Evolutionary conservation across 2,888 invertebrate genomes (phyloP).

Genomic region (Brachypalpus laphriformis): DNA sequence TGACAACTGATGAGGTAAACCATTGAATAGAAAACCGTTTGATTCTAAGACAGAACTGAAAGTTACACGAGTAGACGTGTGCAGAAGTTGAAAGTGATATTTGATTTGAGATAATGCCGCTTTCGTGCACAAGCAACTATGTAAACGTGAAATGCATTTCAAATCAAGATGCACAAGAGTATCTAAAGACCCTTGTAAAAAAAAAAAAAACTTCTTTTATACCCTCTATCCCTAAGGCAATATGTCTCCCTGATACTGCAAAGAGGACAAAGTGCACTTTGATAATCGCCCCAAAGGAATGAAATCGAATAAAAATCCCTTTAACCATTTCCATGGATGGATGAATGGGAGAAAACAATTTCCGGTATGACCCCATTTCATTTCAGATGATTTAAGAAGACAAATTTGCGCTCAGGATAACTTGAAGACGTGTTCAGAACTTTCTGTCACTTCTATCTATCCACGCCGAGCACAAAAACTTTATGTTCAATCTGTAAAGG

Average conservation of each 20-base stretch:
- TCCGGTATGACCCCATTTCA: conserved; percentile 28
- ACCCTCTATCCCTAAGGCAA: not conserved
- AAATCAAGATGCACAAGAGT: conserved; percentile 20
- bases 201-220: not conserved
- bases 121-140: conserved; percentile 11
- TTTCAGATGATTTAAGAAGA: not conserved
- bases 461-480: too few relatives aligned
- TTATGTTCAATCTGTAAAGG: too few relatives aligned
- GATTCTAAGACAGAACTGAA: conserved; percentile 10
- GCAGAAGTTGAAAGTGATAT: conserved; percentile 13
- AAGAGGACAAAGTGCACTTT: conserved; percentile 50
- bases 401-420: too few relatives aligned
- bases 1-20: conserved; percentile 35
- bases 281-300: conserved; percentile 30
- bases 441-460: too few relatives aligned
- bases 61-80: not conserved
- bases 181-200: conserved; percentile 1
- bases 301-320: conserved; percentile 51
- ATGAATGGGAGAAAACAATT: conserved; percentile 23
- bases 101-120: not conserved
- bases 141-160: conserved; percentile 54
- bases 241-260: conserved; percentile 24
- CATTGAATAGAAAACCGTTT: conserved; percentile 23
- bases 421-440: too few relatives aligned
- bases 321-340: conserved; percentile 33